Evolutionary conservation across 2,797 vertebrate species (phyloP).

Genomic region (Notolepis coatsorum): DNA sequence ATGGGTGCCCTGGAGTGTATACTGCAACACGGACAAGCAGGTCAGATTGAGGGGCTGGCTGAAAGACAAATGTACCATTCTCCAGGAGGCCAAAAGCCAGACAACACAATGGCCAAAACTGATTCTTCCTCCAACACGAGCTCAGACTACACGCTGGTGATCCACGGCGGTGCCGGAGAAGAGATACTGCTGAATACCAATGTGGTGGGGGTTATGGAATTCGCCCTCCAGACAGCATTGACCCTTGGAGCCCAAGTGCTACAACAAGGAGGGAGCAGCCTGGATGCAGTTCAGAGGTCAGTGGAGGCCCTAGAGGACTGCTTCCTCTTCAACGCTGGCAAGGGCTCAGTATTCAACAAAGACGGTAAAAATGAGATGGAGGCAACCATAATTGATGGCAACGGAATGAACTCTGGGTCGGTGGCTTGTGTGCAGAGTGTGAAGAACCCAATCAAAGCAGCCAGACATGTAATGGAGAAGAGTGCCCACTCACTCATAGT

Average conservation of each 20-base stretch:
- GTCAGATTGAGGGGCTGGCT: conserved; percentile 43
- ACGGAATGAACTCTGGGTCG: conserved; percentile 71
- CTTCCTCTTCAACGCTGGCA: conserved; percentile 85
- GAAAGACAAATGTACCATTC: conserved; percentile 16
- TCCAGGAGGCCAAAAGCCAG: conserved; percentile 19
- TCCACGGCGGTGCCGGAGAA: conserved; percentile 84
- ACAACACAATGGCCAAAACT: conserved; percentile 15
- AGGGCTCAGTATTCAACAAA: conserved; percentile 84
- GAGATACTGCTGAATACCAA: conserved; percentile 75
- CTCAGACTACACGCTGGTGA: conserved; percentile 73
- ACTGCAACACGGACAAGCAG: conserved; percentile 56
- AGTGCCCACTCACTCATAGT: conserved; percentile 71
- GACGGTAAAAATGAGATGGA: conserved; percentile 83
- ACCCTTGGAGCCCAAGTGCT: conserved; percentile 75
- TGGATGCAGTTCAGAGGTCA: conserved; percentile 82
- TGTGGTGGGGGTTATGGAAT: conserved; percentile 75
- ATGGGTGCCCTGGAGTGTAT: conserved; percentile 81
- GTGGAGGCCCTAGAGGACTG: conserved; percentile 84
- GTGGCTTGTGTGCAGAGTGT: conserved; percentile 79
- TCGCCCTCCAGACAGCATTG: conserved; percentile 79
- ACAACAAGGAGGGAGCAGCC: conserved; percentile 71
- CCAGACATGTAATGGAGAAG: conserved; percentile 75
- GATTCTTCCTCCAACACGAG: conserved; percentile 27
- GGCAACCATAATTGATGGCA: conserved; percentile 81
- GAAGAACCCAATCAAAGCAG: conserved; percentile 77